Evolutionary conservation across 2,888 invertebrate genomes (phyloP).

Genomic region (Lasioglossum calceatum): DNA sequence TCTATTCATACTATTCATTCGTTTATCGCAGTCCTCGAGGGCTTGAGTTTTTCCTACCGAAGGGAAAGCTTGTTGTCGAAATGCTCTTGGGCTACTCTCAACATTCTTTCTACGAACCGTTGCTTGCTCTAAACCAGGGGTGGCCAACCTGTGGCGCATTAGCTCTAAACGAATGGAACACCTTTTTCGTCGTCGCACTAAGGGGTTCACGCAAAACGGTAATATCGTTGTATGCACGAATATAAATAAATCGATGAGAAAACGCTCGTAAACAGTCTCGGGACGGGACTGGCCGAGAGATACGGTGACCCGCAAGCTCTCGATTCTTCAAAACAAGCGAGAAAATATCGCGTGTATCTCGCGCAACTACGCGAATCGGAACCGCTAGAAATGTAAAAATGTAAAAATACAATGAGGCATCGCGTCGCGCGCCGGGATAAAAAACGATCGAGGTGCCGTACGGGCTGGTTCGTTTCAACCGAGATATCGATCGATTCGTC

Average conservation of each 20-base stretch:
- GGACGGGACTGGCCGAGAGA: constrained; percentile 13
- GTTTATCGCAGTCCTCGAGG: not conserved
- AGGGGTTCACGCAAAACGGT: not conserved
- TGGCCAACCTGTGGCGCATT: no score
- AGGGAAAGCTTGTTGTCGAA: not conserved
- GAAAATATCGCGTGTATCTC: not conserved
- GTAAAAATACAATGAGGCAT: constrained; percentile 31
- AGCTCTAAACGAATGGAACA: not conserved
- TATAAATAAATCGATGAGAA: constrained; percentile 57
- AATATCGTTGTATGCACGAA: not conserved
- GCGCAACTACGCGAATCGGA: not conserved
- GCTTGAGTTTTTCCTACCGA: not conserved
- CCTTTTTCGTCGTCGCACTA: not conserved
- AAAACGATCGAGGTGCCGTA: not conserved
- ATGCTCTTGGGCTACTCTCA: no score
- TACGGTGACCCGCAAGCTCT: not conserved
- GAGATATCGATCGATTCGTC: constrained; percentile 33
- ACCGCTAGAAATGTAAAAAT: constrained; percentile 23
- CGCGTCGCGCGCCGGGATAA: not conserved
- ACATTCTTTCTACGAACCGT: not conserved
- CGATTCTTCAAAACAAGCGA: constrained; percentile 11
- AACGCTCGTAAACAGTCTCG: constrained; percentile 48
- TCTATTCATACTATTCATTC: not conserved
- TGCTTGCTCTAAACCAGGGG: not conserved
- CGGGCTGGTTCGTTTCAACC: not conserved